Percentiles rank a stretch among this genome's conserved stretches.
Conservation (phyloP, 2,113 vertebrate genomes). For the Rallus limicola region DNA sequence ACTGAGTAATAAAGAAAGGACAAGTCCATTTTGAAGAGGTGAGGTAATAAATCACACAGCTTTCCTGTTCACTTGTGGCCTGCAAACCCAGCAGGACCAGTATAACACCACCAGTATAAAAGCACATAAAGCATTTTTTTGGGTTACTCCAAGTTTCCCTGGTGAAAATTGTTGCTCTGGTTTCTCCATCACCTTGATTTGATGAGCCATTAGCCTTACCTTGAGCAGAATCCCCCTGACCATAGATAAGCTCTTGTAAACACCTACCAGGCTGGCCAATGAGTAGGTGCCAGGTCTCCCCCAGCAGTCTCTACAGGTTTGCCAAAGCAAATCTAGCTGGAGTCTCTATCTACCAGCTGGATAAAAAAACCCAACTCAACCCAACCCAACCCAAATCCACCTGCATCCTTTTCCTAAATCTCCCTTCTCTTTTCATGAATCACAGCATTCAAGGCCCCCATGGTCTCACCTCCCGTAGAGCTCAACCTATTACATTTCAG, state of each 20-base stretch:
- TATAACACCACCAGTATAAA: background rate
- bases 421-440: background rate
- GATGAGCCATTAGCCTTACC: background rate
- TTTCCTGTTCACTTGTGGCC: background rate
- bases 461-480: background rate
- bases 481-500: background rate
- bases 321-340: background rate
- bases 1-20: background rate
- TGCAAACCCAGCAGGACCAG: background rate
- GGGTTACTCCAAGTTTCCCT: background rate
- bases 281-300: background rate
- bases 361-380: background rate
- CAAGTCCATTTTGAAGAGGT: background rate
- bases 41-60: background rate
- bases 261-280: accelerated
- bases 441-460: background rate
- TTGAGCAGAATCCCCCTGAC: background rate
- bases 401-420: background rate
- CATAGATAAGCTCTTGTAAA: background rate
- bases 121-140: background rate
- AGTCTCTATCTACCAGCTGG: background rate
- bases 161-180: background rate
- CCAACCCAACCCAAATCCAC: background rate
- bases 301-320: background rate
- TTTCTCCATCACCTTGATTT: background rate